Evolutionary conservation across 2,888 invertebrate genomes (phyloP), one percentile per base, ranked within the genome.

Genomic region (Mechanitis messenoides): DNA sequence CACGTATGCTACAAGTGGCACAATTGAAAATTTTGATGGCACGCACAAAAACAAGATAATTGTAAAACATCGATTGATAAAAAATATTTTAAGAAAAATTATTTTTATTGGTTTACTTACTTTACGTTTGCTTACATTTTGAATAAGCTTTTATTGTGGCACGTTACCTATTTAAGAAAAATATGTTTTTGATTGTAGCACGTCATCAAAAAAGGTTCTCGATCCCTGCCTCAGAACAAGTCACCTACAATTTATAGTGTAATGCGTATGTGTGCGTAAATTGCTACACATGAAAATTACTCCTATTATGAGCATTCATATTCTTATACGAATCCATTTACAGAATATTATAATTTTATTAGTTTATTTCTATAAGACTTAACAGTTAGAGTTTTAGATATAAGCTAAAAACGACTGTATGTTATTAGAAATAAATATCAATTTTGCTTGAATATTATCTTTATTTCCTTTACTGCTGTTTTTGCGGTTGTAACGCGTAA

Each of bases 401-500:
- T 53, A 58, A 54, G 46, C 59, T 12, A 50, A 33, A 42, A 47
- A 47, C 9, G 7, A 9, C 12, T 58, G 1, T 50, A 50, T 53
- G 12, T 54, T 11, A 28, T 35, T 20, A 1, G 5, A 4, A 38
- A 61, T 61, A 62, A 55, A 55, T 33, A 50, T 63, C 55, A 63
- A 60, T 60, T 57, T 56, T 55, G 64, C 55, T 47, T 54, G 56
- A 56, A 54, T 0, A 50, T 31, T 31, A 31, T 3, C 28, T 9
- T 3, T 3, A 42, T 42, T 42, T 9, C 6, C n/a, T 47, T n/a
- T 3, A 50, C 50, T 50, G 50, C 50, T 31, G 31, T 50, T 66
- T 68, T 64, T 68, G 61, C 67, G 66, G 68, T 72, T 65, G 67
- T 68, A 73, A 69, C 70, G 66, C 63, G 64, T 74, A 71, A 73